Conservation (phyloP, 2,113 vertebrate genomes). For the Gracilinanus agilis region DNA sequence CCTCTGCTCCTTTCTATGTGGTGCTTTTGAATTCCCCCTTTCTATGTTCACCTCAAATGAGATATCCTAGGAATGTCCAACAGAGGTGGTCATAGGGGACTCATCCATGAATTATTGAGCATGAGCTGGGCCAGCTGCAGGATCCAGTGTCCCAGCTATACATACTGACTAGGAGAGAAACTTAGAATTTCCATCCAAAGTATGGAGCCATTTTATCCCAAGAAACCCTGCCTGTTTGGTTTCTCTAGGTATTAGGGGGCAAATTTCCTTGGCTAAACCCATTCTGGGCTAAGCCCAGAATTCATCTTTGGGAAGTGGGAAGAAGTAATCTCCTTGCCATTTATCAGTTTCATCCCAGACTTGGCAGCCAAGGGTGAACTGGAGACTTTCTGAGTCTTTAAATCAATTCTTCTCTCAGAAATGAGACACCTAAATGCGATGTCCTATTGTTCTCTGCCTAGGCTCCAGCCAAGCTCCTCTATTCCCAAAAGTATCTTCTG, state of each 20-base stretch:
- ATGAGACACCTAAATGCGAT: background rate
- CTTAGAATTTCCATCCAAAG: background rate
- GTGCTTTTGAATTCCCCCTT: background rate
- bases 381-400: background rate
- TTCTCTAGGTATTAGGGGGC: background rate
- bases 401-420: background rate
- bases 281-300: too few species aligned
- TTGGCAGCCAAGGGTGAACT: background rate
- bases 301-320: background rate
- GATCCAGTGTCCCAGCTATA: background rate
- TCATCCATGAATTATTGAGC: background rate
- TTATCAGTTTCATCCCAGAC: background rate
- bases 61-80: background rate
- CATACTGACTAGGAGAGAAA: background rate
- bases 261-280: background rate
- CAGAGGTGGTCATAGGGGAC: background rate
- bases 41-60: background rate
- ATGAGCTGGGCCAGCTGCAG: background rate
- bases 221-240: background rate
- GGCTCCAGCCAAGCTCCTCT: background rate
- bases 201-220: background rate
- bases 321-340: background rate
- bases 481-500: background rate
- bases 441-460: too few species aligned
- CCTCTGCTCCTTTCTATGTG: background rate